A percentile compares a stretch with the other conserved stretches of the same genome.
Evolutionary conservation across 2,113 vertebrate species (phyloP).

Genomic region (Camelus dromedarius): DNA sequence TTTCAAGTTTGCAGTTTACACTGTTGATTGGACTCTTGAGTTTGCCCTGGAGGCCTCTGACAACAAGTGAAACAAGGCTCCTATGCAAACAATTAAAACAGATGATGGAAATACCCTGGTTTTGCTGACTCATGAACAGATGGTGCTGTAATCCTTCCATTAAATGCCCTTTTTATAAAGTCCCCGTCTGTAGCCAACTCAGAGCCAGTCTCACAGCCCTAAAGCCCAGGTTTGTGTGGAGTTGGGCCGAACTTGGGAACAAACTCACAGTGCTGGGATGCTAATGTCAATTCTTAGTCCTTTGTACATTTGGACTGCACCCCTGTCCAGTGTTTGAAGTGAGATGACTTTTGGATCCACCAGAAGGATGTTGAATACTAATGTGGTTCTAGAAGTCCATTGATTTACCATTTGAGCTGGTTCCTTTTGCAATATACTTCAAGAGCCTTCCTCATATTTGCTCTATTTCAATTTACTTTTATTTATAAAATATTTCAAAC

Average conservation of each 20-base stretch:
- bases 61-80: constrained; percentile 66
- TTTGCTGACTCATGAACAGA: constrained; percentile 74
- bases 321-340: neutral
- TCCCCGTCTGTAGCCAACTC: neutral
- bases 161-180: constrained; percentile 52
- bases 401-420: neutral
- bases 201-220: neutral
- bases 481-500: neutral
- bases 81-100: constrained; percentile 60
- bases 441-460: neutral
- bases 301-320: neutral
- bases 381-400: neutral
- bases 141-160: constrained; percentile 48
- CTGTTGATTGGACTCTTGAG: constrained; percentile 7
- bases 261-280: neutral
- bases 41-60: constrained; percentile 47
- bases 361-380: neutral
- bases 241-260: neutral
- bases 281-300: neutral
- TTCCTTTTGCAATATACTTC: neutral
- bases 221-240: constrained; percentile 8
- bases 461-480: constrained; percentile 33
- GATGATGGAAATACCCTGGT: constrained; percentile 51
- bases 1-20: constrained; percentile 24
- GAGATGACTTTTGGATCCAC: neutral